Conservation (phyloP, 2,888 invertebrate species). For the Limnephilus auricula region DNA sequence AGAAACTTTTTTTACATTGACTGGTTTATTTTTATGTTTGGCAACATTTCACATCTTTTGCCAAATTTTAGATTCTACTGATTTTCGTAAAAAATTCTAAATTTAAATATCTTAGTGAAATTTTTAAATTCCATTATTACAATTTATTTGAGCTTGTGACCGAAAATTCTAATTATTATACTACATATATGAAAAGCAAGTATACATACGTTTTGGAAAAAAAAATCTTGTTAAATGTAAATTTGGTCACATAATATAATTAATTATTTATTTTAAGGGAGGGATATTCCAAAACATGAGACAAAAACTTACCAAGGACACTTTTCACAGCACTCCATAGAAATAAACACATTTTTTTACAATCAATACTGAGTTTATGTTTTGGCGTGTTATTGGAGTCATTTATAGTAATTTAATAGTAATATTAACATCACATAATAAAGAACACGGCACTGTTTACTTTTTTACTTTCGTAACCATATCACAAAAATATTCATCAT, state of each 20-base stretch:
- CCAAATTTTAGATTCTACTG: neutral
- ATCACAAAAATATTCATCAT: neutral
- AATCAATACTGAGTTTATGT: neutral
- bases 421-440: neutral
- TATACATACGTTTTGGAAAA: neutral
- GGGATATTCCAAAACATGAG: neutral
- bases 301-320: neutral
- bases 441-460: neutral
- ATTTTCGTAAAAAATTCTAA: neutral
- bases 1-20: neutral
- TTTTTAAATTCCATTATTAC: neutral
- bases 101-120: neutral
- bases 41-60: neutral
- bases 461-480: neutral
- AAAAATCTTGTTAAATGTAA: neutral
- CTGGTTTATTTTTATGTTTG: neutral
- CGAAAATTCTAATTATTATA: neutral
- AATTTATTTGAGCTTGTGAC: neutral
- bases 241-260: neutral
- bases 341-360: neutral
- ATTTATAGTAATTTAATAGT: neutral
- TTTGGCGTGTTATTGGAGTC: neutral
- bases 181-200: neutral
- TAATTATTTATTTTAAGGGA: neutral
- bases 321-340: neutral